phyloP scores from a whole-genome alignment of 2,888 invertebrate species.

The Caenorhabditis sp. region DNA sequence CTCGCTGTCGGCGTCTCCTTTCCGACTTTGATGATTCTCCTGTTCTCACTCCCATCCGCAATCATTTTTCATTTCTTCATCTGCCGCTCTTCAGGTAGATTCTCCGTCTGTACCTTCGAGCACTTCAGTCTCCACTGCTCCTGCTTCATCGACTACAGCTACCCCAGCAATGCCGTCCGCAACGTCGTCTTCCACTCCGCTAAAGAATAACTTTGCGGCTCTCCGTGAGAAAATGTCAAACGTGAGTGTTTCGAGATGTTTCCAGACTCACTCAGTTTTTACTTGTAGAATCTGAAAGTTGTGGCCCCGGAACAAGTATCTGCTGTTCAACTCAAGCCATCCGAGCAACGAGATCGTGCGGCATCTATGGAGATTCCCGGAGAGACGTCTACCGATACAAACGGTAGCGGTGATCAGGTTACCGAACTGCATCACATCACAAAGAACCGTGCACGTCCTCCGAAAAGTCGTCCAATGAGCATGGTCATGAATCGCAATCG shows the following conservation, averaged over 20 bases:
- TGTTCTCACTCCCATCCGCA: conserved; percentile 14
- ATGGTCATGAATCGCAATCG: conserved; percentile 64
- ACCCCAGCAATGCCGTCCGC: conserved; percentile 23
- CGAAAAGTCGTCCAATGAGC: conserved; percentile 68
- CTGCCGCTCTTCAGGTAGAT: conserved; percentile 20
- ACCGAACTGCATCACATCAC: conserved; percentile 66
- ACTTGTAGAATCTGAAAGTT: conserved; percentile 57
- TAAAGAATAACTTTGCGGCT: conserved; percentile 45
- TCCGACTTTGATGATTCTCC: no score
- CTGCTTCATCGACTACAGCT: background rate
- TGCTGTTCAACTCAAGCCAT: conserved; percentile 41
- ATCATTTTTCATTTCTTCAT: conserved; percentile 13
- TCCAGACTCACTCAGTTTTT: background rate
- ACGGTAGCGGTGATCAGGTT: conserved; percentile 50
- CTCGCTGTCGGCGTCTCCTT: conserved; percentile 35
- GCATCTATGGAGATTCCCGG: conserved; percentile 27
- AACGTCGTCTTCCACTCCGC: conserved; percentile 16
- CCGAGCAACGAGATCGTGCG: conserved; percentile 47
- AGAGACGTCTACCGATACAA: conserved; percentile 21
- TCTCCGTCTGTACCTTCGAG: conserved; percentile 6
- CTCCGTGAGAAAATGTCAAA: conserved; percentile 56
- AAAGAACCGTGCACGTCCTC: conserved; percentile 66
- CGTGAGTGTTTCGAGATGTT: conserved; percentile 18
- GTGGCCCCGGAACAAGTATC: conserved; percentile 52
- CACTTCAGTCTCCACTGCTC: background rate